These are phyloP conservation scores for Pandion haliaetus DNA, from an alignment of 2,113 vertebrate species.

Conservation along the genomic window DNA sequence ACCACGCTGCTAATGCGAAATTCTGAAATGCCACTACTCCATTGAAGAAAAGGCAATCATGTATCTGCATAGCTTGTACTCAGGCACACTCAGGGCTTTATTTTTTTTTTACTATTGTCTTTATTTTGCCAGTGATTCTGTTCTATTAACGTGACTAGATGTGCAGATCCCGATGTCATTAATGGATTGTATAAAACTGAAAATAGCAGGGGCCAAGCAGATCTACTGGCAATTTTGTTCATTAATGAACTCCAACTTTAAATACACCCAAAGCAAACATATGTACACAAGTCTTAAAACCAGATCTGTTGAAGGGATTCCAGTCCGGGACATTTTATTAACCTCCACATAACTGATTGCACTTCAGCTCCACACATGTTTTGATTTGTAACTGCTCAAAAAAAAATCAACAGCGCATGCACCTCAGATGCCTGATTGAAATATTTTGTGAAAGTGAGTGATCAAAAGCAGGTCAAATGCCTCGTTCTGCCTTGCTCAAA, in stretches of 20 bases:
- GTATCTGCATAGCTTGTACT: not conserved
- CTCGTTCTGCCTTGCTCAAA: not conserved
- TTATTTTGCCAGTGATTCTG: not conserved
- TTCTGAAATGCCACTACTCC: not conserved
- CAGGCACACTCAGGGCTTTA: not conserved
- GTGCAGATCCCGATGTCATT: not conserved
- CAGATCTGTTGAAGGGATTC: constrained; percentile 1
- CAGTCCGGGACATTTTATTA: not conserved
- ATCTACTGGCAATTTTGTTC: not conserved
- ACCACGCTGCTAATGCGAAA: not conserved
- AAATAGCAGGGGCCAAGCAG: not conserved
- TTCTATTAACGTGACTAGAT: not conserved
- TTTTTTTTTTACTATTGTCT: not conserved
- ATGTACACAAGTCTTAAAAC: not conserved
- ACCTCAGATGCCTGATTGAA: not conserved
- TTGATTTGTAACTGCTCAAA: constrained; percentile 13
- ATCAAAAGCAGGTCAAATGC: constrained; percentile 16
- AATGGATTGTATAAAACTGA: not conserved
- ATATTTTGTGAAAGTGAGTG: not conserved
- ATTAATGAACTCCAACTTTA: not conserved
- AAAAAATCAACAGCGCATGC: not conserved
- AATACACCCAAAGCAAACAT: not conserved
- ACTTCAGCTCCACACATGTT: not conserved
- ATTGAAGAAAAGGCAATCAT: not conserved
- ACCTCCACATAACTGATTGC: not conserved